A percentile compares a stretch with the other conserved stretches of the same genome.
phyloP scores from a whole-genome alignment of 35 echinoderm and acorn worm species.

The Ophioderma brevispina region DNA sequence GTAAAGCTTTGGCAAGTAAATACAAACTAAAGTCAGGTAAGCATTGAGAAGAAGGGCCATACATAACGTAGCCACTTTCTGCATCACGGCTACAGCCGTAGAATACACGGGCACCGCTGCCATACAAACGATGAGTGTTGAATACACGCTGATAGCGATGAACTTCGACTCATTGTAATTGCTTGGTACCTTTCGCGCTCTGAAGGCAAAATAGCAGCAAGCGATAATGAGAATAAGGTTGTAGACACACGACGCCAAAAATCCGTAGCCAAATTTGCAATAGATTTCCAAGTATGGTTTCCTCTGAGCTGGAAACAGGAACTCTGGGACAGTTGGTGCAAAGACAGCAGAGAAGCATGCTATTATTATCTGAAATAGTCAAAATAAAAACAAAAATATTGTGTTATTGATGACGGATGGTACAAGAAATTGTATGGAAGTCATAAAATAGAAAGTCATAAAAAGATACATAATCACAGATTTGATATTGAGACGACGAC shows the following conservation, averaged over 20 bases:
- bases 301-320: neutral
- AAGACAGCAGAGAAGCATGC: neutral
- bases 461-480: too few relatives aligned
- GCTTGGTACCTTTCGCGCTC: constrained; percentile 47
- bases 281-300: constrained; percentile 1
- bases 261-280: constrained; percentile 15
- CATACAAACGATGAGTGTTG: constrained; percentile 36
- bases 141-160: constrained; percentile 56
- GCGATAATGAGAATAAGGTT: constrained; percentile 40
- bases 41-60: constrained; percentile 43
- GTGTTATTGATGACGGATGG: too few relatives aligned
- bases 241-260: constrained; percentile 48
- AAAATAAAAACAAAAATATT: neutral
- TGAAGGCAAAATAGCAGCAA: constrained; percentile 53
- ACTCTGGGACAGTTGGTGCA: neutral
- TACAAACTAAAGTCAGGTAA: constrained; percentile 40
- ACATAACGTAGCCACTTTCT: constrained; percentile 30
- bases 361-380: neutral
- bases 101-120: constrained; percentile 44
- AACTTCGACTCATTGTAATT: constrained; percentile 61
- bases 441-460: too few relatives aligned
- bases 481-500: too few relatives aligned
- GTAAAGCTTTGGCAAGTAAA: constrained; percentile 59
- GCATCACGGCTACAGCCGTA: neutral
- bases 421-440: too few relatives aligned